Conservation (phyloP, 2,113 vertebrate genomes). For the Lagopus muta region DNA sequence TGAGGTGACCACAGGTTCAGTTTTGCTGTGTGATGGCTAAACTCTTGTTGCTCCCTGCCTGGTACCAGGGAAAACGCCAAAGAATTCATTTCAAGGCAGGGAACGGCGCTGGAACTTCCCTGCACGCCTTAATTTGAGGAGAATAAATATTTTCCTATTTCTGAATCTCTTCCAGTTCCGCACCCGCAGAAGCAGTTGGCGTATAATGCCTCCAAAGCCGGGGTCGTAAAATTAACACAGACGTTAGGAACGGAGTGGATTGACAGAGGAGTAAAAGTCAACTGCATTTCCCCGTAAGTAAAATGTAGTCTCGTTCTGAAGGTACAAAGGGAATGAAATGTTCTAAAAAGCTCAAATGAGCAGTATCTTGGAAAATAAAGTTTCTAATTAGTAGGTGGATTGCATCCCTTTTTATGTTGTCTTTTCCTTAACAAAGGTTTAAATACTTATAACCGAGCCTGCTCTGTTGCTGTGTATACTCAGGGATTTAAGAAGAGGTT, state of each 20-base stretch:
- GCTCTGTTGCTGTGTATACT: slow-evolving; percentile 67
- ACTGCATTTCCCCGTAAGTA: slow-evolving; percentile 87
- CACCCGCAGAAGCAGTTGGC: slow-evolving; percentile 86
- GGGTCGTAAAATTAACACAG: slow-evolving; percentile 84
- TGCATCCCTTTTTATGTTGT: slow-evolving; percentile 69
- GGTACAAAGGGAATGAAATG: slow-evolving; percentile 47
- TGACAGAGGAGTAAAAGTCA: slow-evolving; percentile 81
- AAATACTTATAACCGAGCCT: slow-evolving; percentile 72
- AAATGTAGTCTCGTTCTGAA: slow-evolving; percentile 3
- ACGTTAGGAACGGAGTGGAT: slow-evolving; percentile 83
- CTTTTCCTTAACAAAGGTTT: slow-evolving; percentile 73
- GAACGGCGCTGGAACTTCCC: not conserved
- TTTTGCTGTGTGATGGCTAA: not conserved
- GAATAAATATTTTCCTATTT: slow-evolving; percentile 47
- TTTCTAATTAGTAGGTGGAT: slow-evolving; percentile 77
- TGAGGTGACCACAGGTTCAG: not conserved
- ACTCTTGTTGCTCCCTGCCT: not conserved
- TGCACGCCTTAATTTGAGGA: not conserved
- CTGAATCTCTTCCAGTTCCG: slow-evolving; percentile 69
- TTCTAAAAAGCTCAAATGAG: slow-evolving; percentile 64
- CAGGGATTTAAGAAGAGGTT: slow-evolving; percentile 69
- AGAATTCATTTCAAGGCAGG: not conserved
- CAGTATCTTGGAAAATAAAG: slow-evolving; percentile 47
- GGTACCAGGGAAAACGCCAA: not conserved
- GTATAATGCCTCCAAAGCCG: slow-evolving; percentile 82